Percentiles rank a stretch among this genome's conserved stretches.
phyloP scores from a whole-genome alignment of 2,113 vertebrate genomes.

The Leptocoma aspasia region DNA sequence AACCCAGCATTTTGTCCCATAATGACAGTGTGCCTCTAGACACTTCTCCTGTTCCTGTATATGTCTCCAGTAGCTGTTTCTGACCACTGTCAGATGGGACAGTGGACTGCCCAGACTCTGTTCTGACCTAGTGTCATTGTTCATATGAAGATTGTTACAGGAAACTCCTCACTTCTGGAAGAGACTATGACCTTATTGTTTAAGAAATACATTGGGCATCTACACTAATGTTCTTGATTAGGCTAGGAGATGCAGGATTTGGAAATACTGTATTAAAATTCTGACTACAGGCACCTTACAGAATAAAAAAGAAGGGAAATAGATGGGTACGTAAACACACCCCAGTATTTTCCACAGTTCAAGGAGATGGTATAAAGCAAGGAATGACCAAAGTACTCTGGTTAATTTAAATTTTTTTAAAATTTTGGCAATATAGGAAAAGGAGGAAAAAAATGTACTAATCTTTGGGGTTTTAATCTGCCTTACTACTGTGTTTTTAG shows the following conservation, averaged over 20 bases:
- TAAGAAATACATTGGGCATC: background rate
- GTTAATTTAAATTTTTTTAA: too few species aligned
- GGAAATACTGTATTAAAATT: background rate
- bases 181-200: background rate
- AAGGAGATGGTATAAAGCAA: background rate
- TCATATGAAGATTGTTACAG: background rate
- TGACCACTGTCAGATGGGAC: background rate
- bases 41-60: rapidly evolving
- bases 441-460: background rate
- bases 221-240: background rate
- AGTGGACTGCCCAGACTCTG: background rate
- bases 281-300: background rate
- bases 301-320: background rate
- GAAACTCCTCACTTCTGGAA: background rate
- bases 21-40: background rate
- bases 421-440: background rate
- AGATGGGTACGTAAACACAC: background rate
- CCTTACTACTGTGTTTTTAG: background rate
- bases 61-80: background rate
- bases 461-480: rapidly evolving
- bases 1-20: background rate
- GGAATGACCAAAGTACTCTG: background rate
- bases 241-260: background rate
- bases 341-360: background rate
- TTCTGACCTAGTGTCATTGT: background rate